Evolutionary conservation across 1,140 invertebrate genomes (phyloP), one percentile per base, ranked within the genome.

Genomic region (Saccostrea cuccullata): DNA sequence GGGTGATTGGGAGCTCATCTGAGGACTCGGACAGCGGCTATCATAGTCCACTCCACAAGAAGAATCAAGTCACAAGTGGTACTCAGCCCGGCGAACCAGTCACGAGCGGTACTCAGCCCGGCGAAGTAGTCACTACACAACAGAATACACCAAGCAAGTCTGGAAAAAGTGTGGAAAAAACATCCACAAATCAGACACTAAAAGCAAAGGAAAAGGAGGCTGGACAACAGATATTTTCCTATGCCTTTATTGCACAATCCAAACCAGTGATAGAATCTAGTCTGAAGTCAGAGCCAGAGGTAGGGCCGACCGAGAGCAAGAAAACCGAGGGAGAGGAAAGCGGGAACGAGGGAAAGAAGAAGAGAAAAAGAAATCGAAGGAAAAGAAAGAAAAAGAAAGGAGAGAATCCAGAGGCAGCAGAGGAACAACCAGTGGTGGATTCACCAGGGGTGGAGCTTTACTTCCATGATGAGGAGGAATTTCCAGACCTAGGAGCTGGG

Each of bases 381-480:
- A 67, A 90, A 84, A 89, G 83, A 70, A 89, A 89, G 89, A 92
- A 90, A 84, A 87, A 84, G 60, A 88, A 83, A 85, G 83, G 84
- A n/a, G 86, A 85, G n/a, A 70, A 85, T 6, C 13, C 17, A 20
- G 67, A 23, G 36, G 67, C 55, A 58, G 40, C 23, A 64, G 84
- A 88, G 84, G 40, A 77, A 47, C 17, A 86, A 40, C 82, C 55
- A 13, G 86, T 73, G n/a, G 83, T 15, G 12, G 64, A 77, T 26
- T 60, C 56, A 56, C 40, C 40, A 20, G 91, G 90, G 82, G 87
- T 91, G 26, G 88, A 90, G 23, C 90, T 94, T 73, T 92, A 94
- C 87, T 94, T 94, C 88, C 93, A 94, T 60, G 93, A 94, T 88
- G 92, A 93, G 36, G 90, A 91, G n/a, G 94, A 94, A 88, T 93